A percentile compares a stretch with the other conserved stretches of the same genome.
These are phyloP conservation scores for Bombus vancouverensis DNA, from an alignment of 1,140 invertebrate genomes.

Conservation along the genomic window DNA sequence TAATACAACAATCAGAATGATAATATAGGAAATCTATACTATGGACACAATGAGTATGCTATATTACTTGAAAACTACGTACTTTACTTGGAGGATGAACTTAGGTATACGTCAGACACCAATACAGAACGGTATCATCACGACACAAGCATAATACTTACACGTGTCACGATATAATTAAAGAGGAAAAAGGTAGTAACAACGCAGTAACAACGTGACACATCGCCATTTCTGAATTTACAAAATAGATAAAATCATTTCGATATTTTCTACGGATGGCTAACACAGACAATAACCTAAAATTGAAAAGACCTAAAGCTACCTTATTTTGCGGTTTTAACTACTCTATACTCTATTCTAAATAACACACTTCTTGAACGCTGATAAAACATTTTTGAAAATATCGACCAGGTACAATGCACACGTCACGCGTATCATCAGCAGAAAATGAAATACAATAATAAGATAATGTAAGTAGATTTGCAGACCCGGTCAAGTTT, in stretches of 20 bases:
- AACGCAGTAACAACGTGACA: not conserved
- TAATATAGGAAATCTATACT: not conserved
- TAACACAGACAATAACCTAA: constrained; percentile 14
- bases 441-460: not conserved
- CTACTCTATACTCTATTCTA: constrained; percentile 30
- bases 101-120: not conserved
- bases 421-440: not conserved
- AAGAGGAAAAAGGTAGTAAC: not conserved
- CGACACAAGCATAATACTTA: not conserved
- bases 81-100: not conserved
- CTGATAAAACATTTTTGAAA: not conserved
- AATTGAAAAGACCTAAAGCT: constrained; percentile 18
- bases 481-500: not conserved
- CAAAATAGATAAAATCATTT: not conserved
- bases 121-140: not conserved
- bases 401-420: not conserved
- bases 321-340: not conserved
- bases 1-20: not conserved
- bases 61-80: not conserved
- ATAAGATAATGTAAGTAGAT: not conserved
- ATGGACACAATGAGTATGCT: not conserved
- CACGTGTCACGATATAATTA: constrained; percentile 7
- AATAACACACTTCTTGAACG: constrained; percentile 14
- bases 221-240: not conserved
- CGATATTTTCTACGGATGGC: not conserved